Conservation (phyloP, 1,140 invertebrate genomes). For the Drosophila ercepeae region DNA sequence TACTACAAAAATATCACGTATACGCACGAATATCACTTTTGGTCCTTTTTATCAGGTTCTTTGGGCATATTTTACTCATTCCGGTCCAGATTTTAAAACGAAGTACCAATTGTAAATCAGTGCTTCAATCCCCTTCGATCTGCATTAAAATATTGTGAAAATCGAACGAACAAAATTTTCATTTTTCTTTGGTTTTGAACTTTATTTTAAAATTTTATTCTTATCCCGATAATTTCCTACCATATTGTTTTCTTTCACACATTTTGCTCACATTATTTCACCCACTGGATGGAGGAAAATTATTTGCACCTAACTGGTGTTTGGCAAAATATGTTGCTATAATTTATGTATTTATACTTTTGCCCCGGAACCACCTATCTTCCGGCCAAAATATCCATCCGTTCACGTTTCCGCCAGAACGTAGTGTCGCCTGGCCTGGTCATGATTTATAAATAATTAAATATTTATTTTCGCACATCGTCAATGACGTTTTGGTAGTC, state of each 20-base stretch:
- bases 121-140: no score
- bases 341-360: constrained; percentile 42
- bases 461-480: constrained; percentile 79
- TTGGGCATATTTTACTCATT: no score
- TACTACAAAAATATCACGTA: no score
- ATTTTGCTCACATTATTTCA: constrained; percentile 1
- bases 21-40: no score
- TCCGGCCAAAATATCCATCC: constrained; percentile 16
- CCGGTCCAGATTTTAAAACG: no score
- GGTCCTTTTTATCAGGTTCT: no score
- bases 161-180: no score
- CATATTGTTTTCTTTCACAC: constrained; percentile 2
- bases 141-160: no score
- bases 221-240: not conserved
- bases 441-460: constrained; percentile 82
- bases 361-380: constrained; percentile 2
- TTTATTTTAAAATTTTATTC: not conserved
- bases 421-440: constrained; percentile 43
- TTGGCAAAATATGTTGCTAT: constrained; percentile 38
- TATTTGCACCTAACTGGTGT: constrained; percentile 8
- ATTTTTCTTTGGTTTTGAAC: no score
- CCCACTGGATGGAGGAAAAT: not conserved
- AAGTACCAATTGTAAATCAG: no score
- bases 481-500: constrained; percentile 60
- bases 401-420: not conserved